Percentiles rank a stretch among this genome's conserved stretches.
Evolutionary conservation across 2,113 vertebrate species (phyloP).

Genomic region (Oreamnos americanus): DNA sequence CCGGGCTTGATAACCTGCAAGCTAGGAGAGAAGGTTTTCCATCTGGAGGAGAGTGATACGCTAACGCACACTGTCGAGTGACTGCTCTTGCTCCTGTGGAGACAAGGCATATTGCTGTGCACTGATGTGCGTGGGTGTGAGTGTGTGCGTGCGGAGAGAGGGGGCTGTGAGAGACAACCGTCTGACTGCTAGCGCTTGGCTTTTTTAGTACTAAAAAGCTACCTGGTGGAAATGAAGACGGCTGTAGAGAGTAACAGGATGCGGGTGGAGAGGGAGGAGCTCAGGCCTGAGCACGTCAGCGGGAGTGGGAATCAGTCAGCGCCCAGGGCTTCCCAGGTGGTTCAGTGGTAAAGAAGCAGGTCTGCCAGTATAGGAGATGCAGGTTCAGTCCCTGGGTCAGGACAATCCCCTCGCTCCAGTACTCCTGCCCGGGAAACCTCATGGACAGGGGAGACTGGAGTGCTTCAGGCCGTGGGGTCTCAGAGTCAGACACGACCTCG

Average conservation of each 20-base stretch:
- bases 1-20: neutral
- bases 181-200: neutral
- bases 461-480: neutral
- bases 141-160: neutral
- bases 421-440: neutral
- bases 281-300: neutral
- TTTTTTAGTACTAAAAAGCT: neutral
- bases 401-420: neutral
- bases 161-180: neutral
- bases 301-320: neutral
- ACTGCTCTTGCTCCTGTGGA: neutral
- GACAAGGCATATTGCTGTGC: neutral
- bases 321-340: neutral
- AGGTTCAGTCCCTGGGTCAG: neutral
- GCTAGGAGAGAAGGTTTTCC: neutral
- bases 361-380: neutral
- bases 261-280: neutral
- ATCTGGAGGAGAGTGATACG: neutral
- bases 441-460: neutral
- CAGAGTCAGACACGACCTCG: neutral
- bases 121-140: neutral
- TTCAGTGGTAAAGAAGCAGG: neutral
- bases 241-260: neutral
- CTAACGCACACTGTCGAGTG: neutral
- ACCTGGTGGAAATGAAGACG: neutral